phyloP scores from a whole-genome alignment of 2,888 invertebrate genomes.

The Rutpela maculata region DNA sequence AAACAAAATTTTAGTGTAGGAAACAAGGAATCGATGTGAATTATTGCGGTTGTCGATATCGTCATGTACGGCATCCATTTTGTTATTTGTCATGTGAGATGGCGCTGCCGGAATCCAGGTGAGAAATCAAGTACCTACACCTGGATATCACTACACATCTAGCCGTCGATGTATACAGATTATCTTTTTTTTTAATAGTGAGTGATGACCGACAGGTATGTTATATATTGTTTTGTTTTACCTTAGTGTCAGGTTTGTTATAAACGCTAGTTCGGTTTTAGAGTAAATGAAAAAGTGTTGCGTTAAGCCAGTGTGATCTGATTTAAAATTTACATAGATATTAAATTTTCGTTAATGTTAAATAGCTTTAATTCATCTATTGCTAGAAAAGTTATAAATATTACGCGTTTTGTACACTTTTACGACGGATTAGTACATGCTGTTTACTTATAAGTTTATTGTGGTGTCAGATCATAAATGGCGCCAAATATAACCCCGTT shows the following conservation, averaged over 20 bases:
- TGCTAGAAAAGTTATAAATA: not conserved
- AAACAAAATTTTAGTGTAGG: not conserved
- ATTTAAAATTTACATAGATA: no score
- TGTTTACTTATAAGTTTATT: not conserved
- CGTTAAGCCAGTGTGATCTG: no score
- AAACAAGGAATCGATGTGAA: constrained; percentile 30
- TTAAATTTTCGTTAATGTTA: no score
- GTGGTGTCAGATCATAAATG: not conserved
- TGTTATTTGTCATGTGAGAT: constrained; percentile 61
- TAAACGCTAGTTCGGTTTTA: not conserved
- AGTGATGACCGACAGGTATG: constrained; percentile 42
- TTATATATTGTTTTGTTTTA: constrained; percentile 9
- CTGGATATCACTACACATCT: constrained; percentile 48
- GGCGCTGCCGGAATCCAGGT: constrained; percentile 55
- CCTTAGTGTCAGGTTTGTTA: not conserved
- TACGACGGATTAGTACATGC: not conserved
- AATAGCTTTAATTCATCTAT: no score
- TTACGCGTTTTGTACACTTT: not conserved
- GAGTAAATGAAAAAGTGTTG: no score
- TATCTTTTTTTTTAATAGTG: constrained; percentile 29
- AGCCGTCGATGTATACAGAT: constrained; percentile 36
- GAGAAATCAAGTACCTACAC: constrained; percentile 38
- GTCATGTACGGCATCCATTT: constrained; percentile 58
- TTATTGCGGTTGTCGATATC: constrained; percentile 28
- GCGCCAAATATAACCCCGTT: not conserved